These are phyloP conservation scores for Panthera leo DNA, from an alignment of 2,113 vertebrate genomes.

Conservation along the genomic window DNA sequence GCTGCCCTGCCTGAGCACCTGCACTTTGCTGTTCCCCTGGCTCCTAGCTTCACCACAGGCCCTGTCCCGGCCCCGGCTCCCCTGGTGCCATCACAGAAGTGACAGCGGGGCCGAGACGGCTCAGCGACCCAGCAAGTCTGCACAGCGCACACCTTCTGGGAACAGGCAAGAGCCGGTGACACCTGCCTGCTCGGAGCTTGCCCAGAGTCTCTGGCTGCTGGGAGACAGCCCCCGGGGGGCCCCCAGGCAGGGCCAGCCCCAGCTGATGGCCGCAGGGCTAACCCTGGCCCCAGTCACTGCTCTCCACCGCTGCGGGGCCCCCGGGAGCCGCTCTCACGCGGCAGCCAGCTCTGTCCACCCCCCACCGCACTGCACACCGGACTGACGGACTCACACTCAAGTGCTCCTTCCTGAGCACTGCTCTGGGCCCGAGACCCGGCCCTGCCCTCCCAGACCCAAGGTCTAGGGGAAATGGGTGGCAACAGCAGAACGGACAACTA, in stretches of 20 bases:
- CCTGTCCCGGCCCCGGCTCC: neutral
- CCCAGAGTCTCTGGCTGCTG: neutral
- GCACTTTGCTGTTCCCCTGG: rapidly evolving
- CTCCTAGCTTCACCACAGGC: no score
- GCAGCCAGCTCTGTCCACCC: neutral
- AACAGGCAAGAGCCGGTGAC: rapidly evolving
- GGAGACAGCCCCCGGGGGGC: rapidly evolving
- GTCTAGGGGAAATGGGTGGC: rapidly evolving
- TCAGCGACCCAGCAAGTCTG: neutral
- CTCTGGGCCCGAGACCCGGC: neutral
- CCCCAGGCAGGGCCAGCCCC: neutral
- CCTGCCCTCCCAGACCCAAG: neutral
- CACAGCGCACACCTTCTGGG: rapidly evolving
- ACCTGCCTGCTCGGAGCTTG: rapidly evolving
- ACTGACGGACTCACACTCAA: neutral
- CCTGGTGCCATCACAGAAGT: neutral
- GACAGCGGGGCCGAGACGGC: rapidly evolving
- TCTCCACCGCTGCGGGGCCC: no score
- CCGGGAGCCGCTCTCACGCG: no score
- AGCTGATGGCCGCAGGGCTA: rapidly evolving
- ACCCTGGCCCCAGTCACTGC: rapidly evolving
- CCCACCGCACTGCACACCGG: neutral
- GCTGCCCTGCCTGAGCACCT: neutral
- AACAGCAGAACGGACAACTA: neutral
- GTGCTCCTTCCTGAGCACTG: neutral